Evolutionary conservation across 2,113 vertebrate species (phyloP), one percentile per base, ranked within the genome.

Genomic region (Forbesichthys papilliferus): DNA sequence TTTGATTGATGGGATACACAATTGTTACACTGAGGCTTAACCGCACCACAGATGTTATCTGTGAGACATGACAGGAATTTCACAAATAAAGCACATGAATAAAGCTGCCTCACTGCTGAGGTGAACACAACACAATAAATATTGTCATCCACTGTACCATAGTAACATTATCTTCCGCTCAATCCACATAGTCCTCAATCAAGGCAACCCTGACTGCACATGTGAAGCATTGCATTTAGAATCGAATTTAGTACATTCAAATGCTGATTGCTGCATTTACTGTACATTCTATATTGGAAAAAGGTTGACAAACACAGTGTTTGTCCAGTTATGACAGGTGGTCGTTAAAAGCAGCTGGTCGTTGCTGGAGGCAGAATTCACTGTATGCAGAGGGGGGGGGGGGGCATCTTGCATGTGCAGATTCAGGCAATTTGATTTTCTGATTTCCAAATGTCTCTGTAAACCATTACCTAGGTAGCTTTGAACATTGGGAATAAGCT

Each of bases 1-100:
- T 55, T 52, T 81, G 79, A 84, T 66, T 74, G 79, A 88, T 79
- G 60, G 63, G 64, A 71, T 61, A 57, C 14, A 73, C 77, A 83
- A 61, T 71, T n/a, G 78, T 85, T 71, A 76, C 49, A 87, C 86
- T 75, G 62, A 48, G 16, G 57, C 48, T 73, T 79, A 62, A 81
- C 65, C 79, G 70, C 56, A 79, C 66, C 42, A 71, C 58, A 56
- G 13, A 64, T 56, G 62, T 65, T 73, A 66, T 69, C 55, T 55
- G 33, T 14, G 65, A 73, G 54, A 56, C 66, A 56, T 57, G 48
- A 66, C 33, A 66, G 9, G 57, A 70, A 69, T 75, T 57, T 49
- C 18, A 33, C 36, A 55, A 68, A 77, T 42, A 66, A 63, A 54
- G 16, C 74, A 72, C 51, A 68, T 9, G 64, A 82, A 54, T 48